phyloP scores from a whole-genome alignment of 2,797 vertebrate species.

The Peromyscus eremicus region DNA sequence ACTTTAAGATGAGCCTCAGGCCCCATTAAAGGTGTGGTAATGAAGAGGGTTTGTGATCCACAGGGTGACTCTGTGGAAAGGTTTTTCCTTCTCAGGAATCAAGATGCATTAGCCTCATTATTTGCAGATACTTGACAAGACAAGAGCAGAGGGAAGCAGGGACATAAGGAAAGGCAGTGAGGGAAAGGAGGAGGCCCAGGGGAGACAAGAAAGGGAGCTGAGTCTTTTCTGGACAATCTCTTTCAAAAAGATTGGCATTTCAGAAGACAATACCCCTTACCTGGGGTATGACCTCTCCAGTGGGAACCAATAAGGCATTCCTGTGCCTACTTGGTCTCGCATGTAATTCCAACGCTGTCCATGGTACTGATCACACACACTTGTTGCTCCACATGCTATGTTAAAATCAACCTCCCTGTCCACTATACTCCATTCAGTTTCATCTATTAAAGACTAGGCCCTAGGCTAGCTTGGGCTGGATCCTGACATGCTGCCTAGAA shows the following conservation, averaged over 20 bases:
- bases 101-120: conserved; percentile 77
- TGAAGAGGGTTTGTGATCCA: conserved; percentile 49
- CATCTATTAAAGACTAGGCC: not conserved
- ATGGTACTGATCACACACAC: not conserved
- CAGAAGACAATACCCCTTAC: not conserved
- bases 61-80: conserved; percentile 71
- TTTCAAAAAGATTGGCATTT: not conserved
- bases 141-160: conserved; percentile 40
- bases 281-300: not conserved
- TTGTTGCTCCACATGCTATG: not conserved
- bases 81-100: conserved; percentile 66
- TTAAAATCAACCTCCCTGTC: not conserved
- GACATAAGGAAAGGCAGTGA: not conserved
- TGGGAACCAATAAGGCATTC: not conserved
- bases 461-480: not conserved
- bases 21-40: conserved; percentile 58
- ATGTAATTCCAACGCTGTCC: not conserved
- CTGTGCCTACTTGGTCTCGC: no score
- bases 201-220: conserved; percentile 29
- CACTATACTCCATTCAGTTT: not conserved
- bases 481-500: not conserved
- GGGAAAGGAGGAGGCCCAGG: not conserved
- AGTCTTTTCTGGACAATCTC: conserved; percentile 25
- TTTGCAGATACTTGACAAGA: conserved; percentile 79
- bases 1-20: conserved; percentile 54